phyloP scores from a whole-genome alignment of 1,140 invertebrate genomes.

The Callitettix versicolor region DNA sequence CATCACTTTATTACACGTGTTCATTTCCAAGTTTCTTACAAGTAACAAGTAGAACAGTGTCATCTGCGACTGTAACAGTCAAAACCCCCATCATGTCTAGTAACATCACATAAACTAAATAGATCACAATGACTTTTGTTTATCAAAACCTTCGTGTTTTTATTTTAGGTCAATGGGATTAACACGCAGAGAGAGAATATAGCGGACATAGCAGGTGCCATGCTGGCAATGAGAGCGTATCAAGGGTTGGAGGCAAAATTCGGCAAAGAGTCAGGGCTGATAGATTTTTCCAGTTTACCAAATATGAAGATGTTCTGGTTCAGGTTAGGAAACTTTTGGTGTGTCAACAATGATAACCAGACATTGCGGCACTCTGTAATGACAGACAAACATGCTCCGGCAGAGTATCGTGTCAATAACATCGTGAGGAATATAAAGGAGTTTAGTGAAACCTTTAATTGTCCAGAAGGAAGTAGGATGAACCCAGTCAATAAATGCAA shows the following conservation, averaged over 20 bases:
- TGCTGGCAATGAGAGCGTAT: slow-evolving; percentile 48
- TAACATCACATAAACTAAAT: too few species aligned
- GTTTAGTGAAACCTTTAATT: slow-evolving; percentile 77
- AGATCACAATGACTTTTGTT: too few species aligned
- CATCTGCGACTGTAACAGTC: too few species aligned
- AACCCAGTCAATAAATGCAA: slow-evolving; percentile 78
- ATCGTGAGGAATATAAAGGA: slow-evolving; percentile 81
- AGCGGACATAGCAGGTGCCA: slow-evolving; percentile 52
- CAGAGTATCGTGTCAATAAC: slow-evolving; percentile 70
- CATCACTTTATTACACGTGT: too few species aligned
- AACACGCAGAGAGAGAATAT: slow-evolving; percentile 80
- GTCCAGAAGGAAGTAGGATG: slow-evolving; percentile 66
- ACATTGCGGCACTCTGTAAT: neutral
- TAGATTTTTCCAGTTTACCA: slow-evolving; percentile 33
- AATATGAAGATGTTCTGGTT: slow-evolving; percentile 50
- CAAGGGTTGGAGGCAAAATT: slow-evolving; percentile 26
- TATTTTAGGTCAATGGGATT: slow-evolving; percentile 35
- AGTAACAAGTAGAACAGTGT: too few species aligned
- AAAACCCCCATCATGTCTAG: too few species aligned
- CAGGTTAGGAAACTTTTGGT: slow-evolving; percentile 48
- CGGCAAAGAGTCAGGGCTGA: slow-evolving; percentile 33
- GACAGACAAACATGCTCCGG: slow-evolving; percentile 49
- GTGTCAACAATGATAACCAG: slow-evolving; percentile 36
- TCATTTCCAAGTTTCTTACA: too few species aligned
- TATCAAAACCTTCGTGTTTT: too few species aligned